A percentile compares a stretch with the other conserved stretches of the same genome.
Evolutionary conservation across 2,113 vertebrate genomes (phyloP).

Genomic region (Equus quagga): DNA sequence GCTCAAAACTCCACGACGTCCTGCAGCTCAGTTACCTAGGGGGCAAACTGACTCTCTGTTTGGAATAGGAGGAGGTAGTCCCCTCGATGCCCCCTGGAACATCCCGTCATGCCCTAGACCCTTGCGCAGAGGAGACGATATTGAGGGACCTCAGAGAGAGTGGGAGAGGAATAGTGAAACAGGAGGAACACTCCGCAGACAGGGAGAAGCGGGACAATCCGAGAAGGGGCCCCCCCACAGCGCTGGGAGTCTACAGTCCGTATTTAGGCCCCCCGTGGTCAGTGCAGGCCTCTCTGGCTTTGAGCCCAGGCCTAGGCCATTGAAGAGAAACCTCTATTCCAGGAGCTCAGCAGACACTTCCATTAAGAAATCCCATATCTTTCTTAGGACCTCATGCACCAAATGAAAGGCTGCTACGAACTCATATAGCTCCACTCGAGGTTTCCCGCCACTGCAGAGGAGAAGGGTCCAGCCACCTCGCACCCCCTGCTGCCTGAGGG

Average conservation of each 20-base stretch:
- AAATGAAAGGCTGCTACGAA: not conserved
- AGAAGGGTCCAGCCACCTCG: constrained; percentile 86
- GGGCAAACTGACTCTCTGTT: not conserved
- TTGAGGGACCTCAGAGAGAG: not conserved
- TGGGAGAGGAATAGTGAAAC: not conserved
- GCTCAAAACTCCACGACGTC: not conserved
- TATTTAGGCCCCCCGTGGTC: not conserved
- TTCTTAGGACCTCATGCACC: not conserved
- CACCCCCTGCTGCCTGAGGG: constrained; percentile 91
- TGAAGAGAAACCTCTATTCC: not conserved
- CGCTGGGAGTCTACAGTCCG: not conserved
- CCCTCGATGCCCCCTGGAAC: not conserved
- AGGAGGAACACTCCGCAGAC: not conserved
- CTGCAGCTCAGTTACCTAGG: not conserved
- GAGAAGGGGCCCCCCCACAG: not conserved
- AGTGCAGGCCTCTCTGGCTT: not conserved
- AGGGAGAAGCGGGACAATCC: not conserved
- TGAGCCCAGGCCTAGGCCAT: not conserved
- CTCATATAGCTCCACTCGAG: not conserved
- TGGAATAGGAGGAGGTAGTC: not conserved
- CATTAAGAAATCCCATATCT: not conserved
- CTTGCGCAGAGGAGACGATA: not conserved
- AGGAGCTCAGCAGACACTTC: not conserved
- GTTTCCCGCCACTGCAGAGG: not conserved
- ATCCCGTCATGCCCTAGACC: not conserved